Evolutionary conservation across 2,113 vertebrate genomes (phyloP).

Genomic region (Haemorhous mexicanus): DNA sequence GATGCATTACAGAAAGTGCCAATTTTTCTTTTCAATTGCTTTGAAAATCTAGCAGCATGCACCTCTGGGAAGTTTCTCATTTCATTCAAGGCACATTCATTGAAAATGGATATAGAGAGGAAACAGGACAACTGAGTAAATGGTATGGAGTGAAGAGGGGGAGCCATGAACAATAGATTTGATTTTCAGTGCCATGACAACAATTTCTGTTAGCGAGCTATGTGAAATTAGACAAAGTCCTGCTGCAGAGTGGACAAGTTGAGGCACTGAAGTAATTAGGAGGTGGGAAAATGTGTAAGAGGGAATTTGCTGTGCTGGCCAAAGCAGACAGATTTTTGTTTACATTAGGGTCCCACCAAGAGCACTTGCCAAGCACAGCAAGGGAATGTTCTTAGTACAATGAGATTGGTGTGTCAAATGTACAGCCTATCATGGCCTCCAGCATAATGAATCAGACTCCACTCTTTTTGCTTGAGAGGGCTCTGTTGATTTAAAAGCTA

Average conservation of each 20-base stretch:
- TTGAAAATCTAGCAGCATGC: slow-evolving; percentile 43
- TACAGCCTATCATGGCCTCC: neutral
- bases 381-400: neutral
- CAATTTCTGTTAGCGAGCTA: neutral
- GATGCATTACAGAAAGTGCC: slow-evolving; percentile 8
- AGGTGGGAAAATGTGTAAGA: neutral
- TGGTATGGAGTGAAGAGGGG: neutral
- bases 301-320: neutral
- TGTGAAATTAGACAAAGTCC: neutral
- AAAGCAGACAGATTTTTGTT: neutral
- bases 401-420: neutral
- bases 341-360: neutral
- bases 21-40: slow-evolving; percentile 57
- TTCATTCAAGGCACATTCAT: slow-evolving; percentile 51
- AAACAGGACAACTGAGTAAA: slow-evolving; percentile 30
- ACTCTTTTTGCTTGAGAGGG: neutral
- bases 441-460: neutral
- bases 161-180: neutral
- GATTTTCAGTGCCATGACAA: slow-evolving; percentile 43
- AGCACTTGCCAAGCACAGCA: neutral
- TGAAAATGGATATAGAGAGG: neutral
- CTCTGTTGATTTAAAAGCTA: neutral
- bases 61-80: slow-evolving; percentile 39
- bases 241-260: neutral
- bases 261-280: slow-evolving; percentile 10